These are phyloP conservation scores for Cotesia congregata DNA, from an alignment of 2,888 invertebrate genomes.

Conservation along the genomic window DNA sequence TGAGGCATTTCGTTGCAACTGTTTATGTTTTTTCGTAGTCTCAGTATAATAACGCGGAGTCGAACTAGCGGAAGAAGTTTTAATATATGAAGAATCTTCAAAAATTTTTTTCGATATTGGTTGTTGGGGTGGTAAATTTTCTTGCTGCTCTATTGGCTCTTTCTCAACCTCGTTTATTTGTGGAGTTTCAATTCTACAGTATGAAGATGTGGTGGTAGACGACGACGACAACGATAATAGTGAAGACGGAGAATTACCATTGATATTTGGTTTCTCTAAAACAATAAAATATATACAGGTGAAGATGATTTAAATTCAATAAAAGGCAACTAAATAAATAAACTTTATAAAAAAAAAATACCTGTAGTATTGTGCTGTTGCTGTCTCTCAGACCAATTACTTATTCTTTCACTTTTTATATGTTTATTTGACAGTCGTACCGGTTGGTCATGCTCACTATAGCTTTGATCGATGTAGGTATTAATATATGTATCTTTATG, in stretches of 20 bases:
- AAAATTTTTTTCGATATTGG: not conserved
- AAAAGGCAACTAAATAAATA: slow-evolving; percentile 7
- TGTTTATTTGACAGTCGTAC: slow-evolving; percentile 1
- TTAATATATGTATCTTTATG: slow-evolving; percentile 32
- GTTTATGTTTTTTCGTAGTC: not conserved
- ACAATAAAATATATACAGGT: not conserved
- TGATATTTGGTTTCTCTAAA: slow-evolving; percentile 47
- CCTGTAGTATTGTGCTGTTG: slow-evolving; percentile 52
- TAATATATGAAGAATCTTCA: not conserved
- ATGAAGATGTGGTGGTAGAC: slow-evolving; percentile 44
- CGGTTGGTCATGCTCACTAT: slow-evolving; percentile 13
- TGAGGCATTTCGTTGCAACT: not conserved
- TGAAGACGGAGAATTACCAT: slow-evolving; percentile 54
- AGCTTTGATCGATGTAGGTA: not conserved
- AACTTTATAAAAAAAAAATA: not conserved
- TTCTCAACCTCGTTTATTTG: slow-evolving; percentile 15
- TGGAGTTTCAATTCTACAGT: slow-evolving; percentile 51
- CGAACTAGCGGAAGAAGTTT: not conserved
- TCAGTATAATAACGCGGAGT: not conserved
- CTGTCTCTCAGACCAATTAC: slow-evolving; percentile 82
- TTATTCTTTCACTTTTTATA: slow-evolving; percentile 71
- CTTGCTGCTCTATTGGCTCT: not conserved
- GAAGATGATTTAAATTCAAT: not conserved
- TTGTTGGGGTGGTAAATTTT: slow-evolving; percentile 2
- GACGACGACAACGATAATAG: slow-evolving; percentile 53